Evolutionary conservation across 2,888 invertebrate species (phyloP).

Genomic region (Biston betularia): DNA sequence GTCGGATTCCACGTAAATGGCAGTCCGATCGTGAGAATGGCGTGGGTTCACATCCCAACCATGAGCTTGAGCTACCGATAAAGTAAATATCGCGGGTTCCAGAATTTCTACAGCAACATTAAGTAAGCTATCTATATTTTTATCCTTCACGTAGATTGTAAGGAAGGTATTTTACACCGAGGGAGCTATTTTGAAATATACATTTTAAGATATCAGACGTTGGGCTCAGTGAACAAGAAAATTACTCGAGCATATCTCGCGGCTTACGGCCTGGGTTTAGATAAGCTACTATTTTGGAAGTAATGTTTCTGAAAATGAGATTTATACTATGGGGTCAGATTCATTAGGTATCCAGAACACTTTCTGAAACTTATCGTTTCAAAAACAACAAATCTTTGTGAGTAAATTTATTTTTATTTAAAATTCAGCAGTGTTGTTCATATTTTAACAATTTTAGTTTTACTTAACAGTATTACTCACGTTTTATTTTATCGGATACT

Average conservation of each 20-base stretch:
- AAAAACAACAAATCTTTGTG: neutral
- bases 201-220: constrained; percentile 35
- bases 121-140: neutral
- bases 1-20: too few relatives aligned
- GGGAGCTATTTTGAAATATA: constrained; percentile 33
- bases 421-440: too few relatives aligned
- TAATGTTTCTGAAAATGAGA: constrained; percentile 16
- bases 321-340: constrained; percentile 1
- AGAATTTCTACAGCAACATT: neutral
- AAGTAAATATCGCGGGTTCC: too few relatives aligned
- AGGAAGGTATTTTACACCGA: constrained; percentile 19
- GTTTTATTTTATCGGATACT: too few relatives aligned
- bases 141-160: constrained; percentile 5
- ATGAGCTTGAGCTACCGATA: too few relatives aligned
- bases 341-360: constrained; percentile 8
- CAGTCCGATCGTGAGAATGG: too few relatives aligned
- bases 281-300: constrained; percentile 31
- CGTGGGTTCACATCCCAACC: too few relatives aligned
- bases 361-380: neutral
- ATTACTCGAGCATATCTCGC: constrained; percentile 40
- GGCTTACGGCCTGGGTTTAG: constrained; percentile 32
- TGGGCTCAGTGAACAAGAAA: constrained; percentile 41
- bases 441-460: too few relatives aligned
- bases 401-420: too few relatives aligned
- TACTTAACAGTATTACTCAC: too few relatives aligned